Evolutionary conservation across 2,888 invertebrate species (phyloP), one percentile per base, ranked within the genome.

Genomic region (Eudasyphora cyanicolor): DNA sequence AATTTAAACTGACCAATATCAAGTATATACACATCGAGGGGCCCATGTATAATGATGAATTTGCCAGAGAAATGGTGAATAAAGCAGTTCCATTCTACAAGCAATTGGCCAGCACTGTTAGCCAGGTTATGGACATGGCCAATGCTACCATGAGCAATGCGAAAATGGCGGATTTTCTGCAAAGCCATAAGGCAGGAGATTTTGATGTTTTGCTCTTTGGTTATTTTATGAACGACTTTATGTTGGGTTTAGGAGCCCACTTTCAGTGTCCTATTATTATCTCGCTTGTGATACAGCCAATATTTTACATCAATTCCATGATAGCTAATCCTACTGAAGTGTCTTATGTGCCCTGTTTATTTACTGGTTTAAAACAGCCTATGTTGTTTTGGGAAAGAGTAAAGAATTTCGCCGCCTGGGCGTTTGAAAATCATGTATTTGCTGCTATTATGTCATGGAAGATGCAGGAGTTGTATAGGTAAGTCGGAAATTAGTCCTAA

Each of bases 171-270:
- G 38, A 87, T 62, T 85, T 89, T 6, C 84, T 89, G 64, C 54
- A 77, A 0, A 86, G 77, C 6, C 88, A 88, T 42, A 77, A 81
- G 0, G 76, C 82, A 1, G 84, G 84, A 0, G 84, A 84, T 54
- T 91, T 89, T 10, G 91, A 91, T 86, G 82, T 91, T 14, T 79
- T 92, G 2, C 81, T 91, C 3, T 35, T 90, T 24, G 92, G 91
- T 8, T 88, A 88, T 51, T 86, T 90, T 27, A 79, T 89, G 29
- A 91, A 90, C 64, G 90, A 91, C 3, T 89, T 88, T 21, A 87
- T 89, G 29, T 14, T 92, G 42, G 92, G 92, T 19, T 27, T 92
- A 19, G 90, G 88, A 0, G 89, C 87, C 0, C 91, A 92, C 57
- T 88, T 91, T 32, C 86, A 89, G 0, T 89, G 89, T 76, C 92